Evolutionary conservation across 2,888 invertebrate species (phyloP).

Genomic region (Epistrophella euchroma): DNA sequence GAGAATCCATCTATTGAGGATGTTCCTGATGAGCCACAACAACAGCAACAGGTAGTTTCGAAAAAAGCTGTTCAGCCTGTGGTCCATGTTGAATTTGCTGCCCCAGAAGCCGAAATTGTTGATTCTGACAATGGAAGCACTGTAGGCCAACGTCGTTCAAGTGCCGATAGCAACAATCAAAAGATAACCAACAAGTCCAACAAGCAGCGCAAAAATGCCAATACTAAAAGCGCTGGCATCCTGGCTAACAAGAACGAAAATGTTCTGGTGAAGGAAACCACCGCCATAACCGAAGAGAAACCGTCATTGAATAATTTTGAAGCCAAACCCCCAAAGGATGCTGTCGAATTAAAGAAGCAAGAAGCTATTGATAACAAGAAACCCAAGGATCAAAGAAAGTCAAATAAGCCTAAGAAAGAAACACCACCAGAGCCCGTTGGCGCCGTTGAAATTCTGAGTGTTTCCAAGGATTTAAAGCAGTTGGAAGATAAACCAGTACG

Average conservation of each 20-base stretch:
- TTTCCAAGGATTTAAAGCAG: conserved; percentile 79
- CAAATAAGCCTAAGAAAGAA: conserved; percentile 78
- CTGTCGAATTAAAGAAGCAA: conserved; percentile 83
- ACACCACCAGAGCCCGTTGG: conserved; percentile 29
- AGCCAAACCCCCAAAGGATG: conserved; percentile 92
- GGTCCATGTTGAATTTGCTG: conserved; percentile 82
- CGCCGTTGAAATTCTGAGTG: conserved; percentile 76
- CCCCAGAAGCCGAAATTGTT: conserved; percentile 81
- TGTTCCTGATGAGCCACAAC: conserved; percentile 77
- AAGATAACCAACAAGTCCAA: conserved; percentile 79
- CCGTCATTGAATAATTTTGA: conserved; percentile 89
- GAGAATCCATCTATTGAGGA: conserved; percentile 80
- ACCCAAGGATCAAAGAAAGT: conserved; percentile 78
- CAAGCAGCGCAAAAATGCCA: conserved; percentile 78
- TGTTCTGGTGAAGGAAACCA: conserved; percentile 77
- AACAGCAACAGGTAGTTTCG: conserved; percentile 77
- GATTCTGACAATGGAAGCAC: conserved; percentile 63
- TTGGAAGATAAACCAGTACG: conserved; percentile 78
- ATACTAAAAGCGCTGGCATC: conserved; percentile 79
- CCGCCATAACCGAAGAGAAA: conserved; percentile 77
- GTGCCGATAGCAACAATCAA: conserved; percentile 72
- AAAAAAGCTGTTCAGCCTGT: conserved; percentile 63
- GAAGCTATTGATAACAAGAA: conserved; percentile 79
- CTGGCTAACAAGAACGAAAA: conserved; percentile 82
- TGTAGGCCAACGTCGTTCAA: conserved; percentile 54